Percentiles rank a stretch among this genome's conserved stretches.
Conservation (phyloP, 1,140 invertebrate species). For the Ostrea edulis region DNA sequence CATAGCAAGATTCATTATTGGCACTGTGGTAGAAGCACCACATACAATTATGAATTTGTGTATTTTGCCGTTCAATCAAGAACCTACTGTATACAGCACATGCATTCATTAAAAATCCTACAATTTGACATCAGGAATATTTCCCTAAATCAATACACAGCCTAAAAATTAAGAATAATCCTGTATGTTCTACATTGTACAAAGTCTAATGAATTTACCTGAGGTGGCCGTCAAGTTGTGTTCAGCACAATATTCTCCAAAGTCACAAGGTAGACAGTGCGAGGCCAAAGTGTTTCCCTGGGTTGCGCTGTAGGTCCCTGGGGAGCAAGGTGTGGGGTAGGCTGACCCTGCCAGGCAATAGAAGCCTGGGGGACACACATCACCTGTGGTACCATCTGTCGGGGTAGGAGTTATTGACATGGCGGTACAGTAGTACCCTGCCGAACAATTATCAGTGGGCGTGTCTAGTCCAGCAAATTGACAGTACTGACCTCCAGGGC, state of each 20-base stretch:
- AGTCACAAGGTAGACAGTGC: conserved; percentile 72
- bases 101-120: too few species aligned
- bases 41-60: too few species aligned
- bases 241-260: conserved; percentile 73
- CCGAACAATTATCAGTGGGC: conserved; percentile 72
- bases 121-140: not conserved
- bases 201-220: conserved; percentile 58
- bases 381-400: conserved; percentile 70
- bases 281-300: conserved; percentile 63
- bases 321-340: conserved; percentile 68
- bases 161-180: not conserved
- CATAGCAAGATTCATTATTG: too few species aligned
- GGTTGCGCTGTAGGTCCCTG: conserved; percentile 73
- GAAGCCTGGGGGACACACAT: conserved; percentile 71
- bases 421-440: conserved; percentile 72
- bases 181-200: not conserved
- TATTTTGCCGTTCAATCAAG: too few species aligned
- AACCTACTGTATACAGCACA: too few species aligned
- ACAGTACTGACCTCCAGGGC: conserved; percentile 74
- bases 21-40: too few species aligned
- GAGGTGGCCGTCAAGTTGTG: conserved; percentile 74
- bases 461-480: conserved; percentile 67
- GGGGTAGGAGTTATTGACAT: conserved; percentile 64
- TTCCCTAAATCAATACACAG: not conserved
- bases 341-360: conserved; percentile 69